These are phyloP conservation scores for Dione juno DNA, from an alignment of 2,888 invertebrate species.

Conservation along the genomic window DNA sequence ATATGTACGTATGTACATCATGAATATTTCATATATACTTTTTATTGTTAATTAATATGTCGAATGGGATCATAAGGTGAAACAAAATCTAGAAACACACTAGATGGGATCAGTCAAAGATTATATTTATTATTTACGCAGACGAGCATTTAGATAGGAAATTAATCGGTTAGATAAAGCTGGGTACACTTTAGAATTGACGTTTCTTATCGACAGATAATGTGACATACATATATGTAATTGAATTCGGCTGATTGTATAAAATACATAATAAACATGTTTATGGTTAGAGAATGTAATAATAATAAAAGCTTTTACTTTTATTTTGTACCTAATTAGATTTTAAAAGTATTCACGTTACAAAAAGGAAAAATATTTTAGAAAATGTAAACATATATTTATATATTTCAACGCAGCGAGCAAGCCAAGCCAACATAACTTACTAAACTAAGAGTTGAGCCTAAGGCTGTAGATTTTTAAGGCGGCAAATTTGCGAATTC, in stretches of 20 bases:
- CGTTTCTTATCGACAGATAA: constrained; percentile 27
- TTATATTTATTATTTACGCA: constrained; percentile 16
- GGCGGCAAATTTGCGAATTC: no score
- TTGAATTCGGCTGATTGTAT: not conserved
- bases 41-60: constrained; percentile 24
- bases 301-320: no score
- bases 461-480: no score
- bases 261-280: not conserved
- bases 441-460: no score
- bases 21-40: constrained; percentile 16
- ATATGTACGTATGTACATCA: not conserved
- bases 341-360: no score
- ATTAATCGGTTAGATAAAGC: constrained; percentile 26
- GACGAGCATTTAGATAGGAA: constrained; percentile 22
- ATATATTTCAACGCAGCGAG: no score
- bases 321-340: no score
- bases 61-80: constrained; percentile 36
- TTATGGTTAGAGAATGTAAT: not conserved
- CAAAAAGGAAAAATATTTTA: no score
- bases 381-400: no score
- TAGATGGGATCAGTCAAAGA: constrained; percentile 31
- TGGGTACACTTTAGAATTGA: constrained; percentile 25
- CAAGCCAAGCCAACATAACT: no score
- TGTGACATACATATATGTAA: constrained; percentile 24
- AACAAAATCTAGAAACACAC: constrained; percentile 35